A percentile compares a stretch with the other conserved stretches of the same genome.
These are phyloP conservation scores for Chionis minor DNA, from an alignment of 2,113 vertebrate species.

Conservation along the genomic window DNA sequence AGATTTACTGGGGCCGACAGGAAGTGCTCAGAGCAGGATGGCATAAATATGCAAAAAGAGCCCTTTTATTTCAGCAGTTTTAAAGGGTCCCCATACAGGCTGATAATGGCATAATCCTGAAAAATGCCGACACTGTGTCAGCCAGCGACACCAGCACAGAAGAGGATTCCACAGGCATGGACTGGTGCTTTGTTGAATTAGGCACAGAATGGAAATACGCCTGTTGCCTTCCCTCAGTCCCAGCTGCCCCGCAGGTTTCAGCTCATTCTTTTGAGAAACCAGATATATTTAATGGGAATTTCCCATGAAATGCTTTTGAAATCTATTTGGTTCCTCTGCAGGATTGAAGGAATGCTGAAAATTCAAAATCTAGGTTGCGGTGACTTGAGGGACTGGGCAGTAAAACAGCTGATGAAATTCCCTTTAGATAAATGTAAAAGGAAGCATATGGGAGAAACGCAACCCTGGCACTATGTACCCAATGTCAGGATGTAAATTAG, in stretches of 20 bases:
- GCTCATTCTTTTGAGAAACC: neutral
- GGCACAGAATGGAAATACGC: neutral
- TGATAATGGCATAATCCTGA: slow-evolving; percentile 5
- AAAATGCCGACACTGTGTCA: slow-evolving; percentile 35
- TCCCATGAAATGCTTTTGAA: neutral
- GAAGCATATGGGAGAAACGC: neutral
- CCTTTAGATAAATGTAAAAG: neutral
- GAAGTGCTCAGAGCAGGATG: slow-evolving; percentile 59
- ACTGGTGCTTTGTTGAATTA: neutral
- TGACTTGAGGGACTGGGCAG: neutral
- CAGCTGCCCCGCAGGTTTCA: slow-evolving; percentile 5
- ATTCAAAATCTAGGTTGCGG: neutral
- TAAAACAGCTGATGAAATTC: neutral
- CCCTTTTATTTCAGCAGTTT: slow-evolving; percentile 16
- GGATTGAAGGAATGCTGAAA: slow-evolving; percentile 12
- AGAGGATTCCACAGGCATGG: neutral
- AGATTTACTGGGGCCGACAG: slow-evolving; percentile 58
- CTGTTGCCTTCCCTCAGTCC: neutral
- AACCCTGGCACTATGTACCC: neutral
- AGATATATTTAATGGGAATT: slow-evolving; percentile 5
- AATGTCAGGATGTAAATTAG: neutral
- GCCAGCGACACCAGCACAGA: neutral
- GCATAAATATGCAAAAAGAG: slow-evolving; percentile 61
- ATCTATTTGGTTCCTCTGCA: neutral
- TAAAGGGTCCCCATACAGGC: slow-evolving; percentile 8